Base-by-base conservation (phyloP, 2,797 vertebrate species). In the Toxotes lorentzi region DNA sequence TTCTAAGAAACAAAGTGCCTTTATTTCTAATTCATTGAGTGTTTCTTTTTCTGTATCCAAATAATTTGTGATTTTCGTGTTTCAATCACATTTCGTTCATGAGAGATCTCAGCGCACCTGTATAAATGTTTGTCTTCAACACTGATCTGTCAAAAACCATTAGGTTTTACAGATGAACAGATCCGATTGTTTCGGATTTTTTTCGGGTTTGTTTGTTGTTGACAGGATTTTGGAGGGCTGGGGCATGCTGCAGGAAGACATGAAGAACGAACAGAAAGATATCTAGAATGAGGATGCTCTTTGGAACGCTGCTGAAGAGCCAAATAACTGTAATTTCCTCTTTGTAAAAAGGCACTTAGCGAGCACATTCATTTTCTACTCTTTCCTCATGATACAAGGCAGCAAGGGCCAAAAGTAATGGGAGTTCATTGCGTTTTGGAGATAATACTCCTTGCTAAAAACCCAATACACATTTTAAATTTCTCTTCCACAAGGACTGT, bases 381-480 rank as follows among this genome's bases (percentile, higher is more conserved):
- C 62, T 87, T 85, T 86, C 83, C 86, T 85, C 86, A 43, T 70
- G 82, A 82, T 85, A 84, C 72, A 77, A 80, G 83, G 79, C 79
- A 87, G 76, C 75, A 41, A 43, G 70, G 87, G 82, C 79, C 83
- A 79, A 82, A 88, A 90, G 89, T 87, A 92, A 90, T 79, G 77
- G 80, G 75, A 83, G 85, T 90, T 94, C 86, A 86, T 86, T 90
- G 90, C 76, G 4, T 91, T 92, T 87, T 83, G 70, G 82, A 93
- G 90, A 94, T 95, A 95, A 94, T 92, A 67, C 84, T 85, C 59
- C 76, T 77, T 21, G 59, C 85, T 90, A 93, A 94, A 88, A 93
- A 89, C 86, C 76, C 82, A 88, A 91, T 86, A 76, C 85, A 88
- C 84, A 88, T 90, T 93, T 91, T 78, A 90, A 92, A 91, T 89